A percentile compares a stretch with the other conserved stretches of the same genome.
Conservation (phyloP, 2,888 invertebrate species). For the Dendrolimus houi region DNA sequence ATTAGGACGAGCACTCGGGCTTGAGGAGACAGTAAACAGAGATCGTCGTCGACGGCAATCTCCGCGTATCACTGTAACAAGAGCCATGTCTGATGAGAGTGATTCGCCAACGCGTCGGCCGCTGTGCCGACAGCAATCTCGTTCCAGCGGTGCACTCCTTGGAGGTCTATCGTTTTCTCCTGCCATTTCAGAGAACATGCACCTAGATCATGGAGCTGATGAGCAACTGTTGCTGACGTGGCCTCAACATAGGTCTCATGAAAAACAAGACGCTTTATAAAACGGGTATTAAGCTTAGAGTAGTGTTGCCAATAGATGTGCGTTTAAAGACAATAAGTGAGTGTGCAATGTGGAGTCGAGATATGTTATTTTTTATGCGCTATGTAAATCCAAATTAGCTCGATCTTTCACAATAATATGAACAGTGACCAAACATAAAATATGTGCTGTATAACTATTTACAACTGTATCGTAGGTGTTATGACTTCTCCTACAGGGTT, state of each 20-base stretch:
- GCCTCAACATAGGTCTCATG: slow-evolving; percentile 53
- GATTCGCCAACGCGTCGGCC: slow-evolving; percentile 74
- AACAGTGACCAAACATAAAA: slow-evolving; percentile 58
- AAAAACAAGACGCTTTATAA: slow-evolving; percentile 58
- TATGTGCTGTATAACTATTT: slow-evolving; percentile 53
- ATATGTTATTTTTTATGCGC: slow-evolving; percentile 48
- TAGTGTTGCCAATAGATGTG: slow-evolving; percentile 38
- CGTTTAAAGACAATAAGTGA: slow-evolving; percentile 56
- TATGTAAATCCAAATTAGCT: slow-evolving; percentile 49
- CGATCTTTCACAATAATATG: slow-evolving; percentile 44
- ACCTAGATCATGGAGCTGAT: slow-evolving; percentile 46
- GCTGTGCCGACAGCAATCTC: slow-evolving; percentile 64
- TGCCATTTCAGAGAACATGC: slow-evolving; percentile 43
- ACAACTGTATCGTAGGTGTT: slow-evolving; percentile 53
- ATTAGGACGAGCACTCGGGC: slow-evolving; percentile 75
- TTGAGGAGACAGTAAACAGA: slow-evolving; percentile 53
- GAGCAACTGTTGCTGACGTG: slow-evolving; percentile 75
- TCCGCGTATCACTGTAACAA: slow-evolving; percentile 83
- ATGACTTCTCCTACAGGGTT: slow-evolving; percentile 72
- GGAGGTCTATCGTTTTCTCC: slow-evolving; percentile 67
- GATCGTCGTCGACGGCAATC: slow-evolving; percentile 71
- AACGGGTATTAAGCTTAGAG: slow-evolving; percentile 44
- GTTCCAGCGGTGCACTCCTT: slow-evolving; percentile 67
- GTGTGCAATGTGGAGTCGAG: slow-evolving; percentile 50
- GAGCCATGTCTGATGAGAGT: slow-evolving; percentile 84